phyloP scores from a whole-genome alignment of 2,113 vertebrate genomes.

The Alces alces region DNA sequence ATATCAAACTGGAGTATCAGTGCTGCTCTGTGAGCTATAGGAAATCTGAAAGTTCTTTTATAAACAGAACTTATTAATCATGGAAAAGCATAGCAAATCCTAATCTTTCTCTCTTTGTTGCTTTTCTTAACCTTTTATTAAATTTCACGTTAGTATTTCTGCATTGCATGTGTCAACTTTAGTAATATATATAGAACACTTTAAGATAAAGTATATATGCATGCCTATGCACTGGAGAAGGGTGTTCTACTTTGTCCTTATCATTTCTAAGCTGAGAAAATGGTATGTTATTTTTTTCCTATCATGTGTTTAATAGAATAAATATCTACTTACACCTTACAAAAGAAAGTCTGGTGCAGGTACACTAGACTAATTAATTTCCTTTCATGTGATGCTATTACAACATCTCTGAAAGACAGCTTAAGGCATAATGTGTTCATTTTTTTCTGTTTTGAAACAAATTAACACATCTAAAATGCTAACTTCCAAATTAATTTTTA shows the following conservation, averaged over 20 bases:
- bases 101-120: neutral
- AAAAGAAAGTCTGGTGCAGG: neutral
- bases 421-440: neutral
- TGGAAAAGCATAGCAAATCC: neutral
- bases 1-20: neutral
- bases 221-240: neutral
- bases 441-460: neutral
- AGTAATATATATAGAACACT: neutral
- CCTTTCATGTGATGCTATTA: neutral
- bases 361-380: conserved; percentile 26
- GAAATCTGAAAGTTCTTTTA: neutral
- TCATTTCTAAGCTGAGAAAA: neutral
- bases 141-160: neutral
- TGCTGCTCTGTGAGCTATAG: neutral
- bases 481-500: neutral
- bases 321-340: neutral
- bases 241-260: neutral
- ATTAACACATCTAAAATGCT: neutral
- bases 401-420: conserved; percentile 11
- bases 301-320: neutral
- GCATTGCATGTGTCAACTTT: neutral
- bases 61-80: neutral
- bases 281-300: neutral
- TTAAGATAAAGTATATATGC: neutral
- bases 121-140: neutral